Evolutionary conservation across 2,113 vertebrate genomes (phyloP), one percentile per base, ranked within the genome.

Genomic region (Chaenocephalus aceratus): DNA sequence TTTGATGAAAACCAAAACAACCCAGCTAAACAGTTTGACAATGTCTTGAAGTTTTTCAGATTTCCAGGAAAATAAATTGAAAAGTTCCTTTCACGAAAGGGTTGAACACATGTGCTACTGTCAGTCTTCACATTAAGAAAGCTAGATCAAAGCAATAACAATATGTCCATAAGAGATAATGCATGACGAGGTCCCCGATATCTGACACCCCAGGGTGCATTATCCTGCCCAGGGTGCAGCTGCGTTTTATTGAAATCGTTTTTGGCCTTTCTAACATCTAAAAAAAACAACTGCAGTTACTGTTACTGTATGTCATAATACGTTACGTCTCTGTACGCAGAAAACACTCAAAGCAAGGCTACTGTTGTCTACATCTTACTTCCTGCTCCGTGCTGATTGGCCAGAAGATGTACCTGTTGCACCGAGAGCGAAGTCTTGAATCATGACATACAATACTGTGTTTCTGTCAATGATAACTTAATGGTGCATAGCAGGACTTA

Each of bases 131-230:
- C 46, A 51, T 65, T 66, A 36, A 64, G 65, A 62, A 65, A 14
- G 7, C 16, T 6, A 57, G 6, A 73, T 77, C 34, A 63, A n/a
- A 64, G 52, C 64, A 23, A 6, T 21, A 58, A 21, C 41, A 72
- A 58, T 12, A 21, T 44, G 36, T 14, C 44, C 13, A 5, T 36
- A 7, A 54, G 44, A 49, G 41, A 76, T 23, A 8, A 54, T 30
- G n/a, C 14, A 46, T 18, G 21, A 52, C 5, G 5, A 41, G 54
- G 12, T 41, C 45, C 54, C 21, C 30, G 13, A 60, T 69, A 66
- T 36, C 16, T 30, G 70, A 75, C 70, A 75, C 74, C 66, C 53
- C 57, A 45, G 34, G 57, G 65, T 69, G 67, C 18, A 10, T 60
- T 49, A 70, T 62, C 14, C 49, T 52, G 53, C 44, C 21, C 21